Evolutionary conservation across 2,888 invertebrate species (phyloP).

Genomic region (Drosophila phalerata): DNA sequence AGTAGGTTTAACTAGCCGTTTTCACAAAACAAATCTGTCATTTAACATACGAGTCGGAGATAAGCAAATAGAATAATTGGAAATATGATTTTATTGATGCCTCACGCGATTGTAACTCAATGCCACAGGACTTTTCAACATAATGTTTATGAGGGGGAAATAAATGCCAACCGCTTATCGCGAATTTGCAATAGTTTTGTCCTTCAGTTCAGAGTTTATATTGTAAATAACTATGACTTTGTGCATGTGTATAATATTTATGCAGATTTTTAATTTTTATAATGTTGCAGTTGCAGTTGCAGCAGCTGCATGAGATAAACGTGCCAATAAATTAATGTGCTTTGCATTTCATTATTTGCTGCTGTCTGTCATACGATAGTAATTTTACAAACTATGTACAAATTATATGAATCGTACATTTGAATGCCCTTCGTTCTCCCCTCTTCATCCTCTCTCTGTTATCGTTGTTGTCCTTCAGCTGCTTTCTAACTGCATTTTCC

Average conservation of each 20-base stretch:
- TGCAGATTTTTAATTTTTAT: conserved; percentile 64
- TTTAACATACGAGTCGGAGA: conserved; percentile 33
- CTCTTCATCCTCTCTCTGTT: background rate
- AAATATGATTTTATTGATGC: conserved; percentile 28
- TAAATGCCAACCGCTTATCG: conserved; percentile 61
- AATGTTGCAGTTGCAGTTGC: conserved; percentile 44
- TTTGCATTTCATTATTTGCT: conserved; percentile 72
- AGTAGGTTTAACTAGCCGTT: background rate
- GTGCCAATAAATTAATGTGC: conserved; percentile 75
- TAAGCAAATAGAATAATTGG: conserved; percentile 45
- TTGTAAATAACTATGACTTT: background rate
- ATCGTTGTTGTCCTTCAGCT: conserved; percentile 26
- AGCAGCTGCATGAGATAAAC: conserved; percentile 68
- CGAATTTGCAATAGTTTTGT: conserved; percentile 38
- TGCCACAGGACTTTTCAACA: conserved; percentile 18
- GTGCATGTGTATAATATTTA: conserved; percentile 41
- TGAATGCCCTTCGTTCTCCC: background rate
- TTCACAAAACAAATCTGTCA: conserved; percentile 5
- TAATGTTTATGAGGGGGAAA: conserved; percentile 16
- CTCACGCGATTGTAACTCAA: conserved; percentile 23
- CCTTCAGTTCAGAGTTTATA: conserved; percentile 4
- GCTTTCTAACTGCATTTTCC: conserved; percentile 51
- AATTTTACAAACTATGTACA: conserved; percentile 36
- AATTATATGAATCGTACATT: conserved; percentile 30
- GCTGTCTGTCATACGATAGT: conserved; percentile 51